Evolutionary conservation across 1,140 invertebrate species (phyloP), one percentile per base, ranked within the genome.

Genomic region (Drosophila biarmipes): DNA sequence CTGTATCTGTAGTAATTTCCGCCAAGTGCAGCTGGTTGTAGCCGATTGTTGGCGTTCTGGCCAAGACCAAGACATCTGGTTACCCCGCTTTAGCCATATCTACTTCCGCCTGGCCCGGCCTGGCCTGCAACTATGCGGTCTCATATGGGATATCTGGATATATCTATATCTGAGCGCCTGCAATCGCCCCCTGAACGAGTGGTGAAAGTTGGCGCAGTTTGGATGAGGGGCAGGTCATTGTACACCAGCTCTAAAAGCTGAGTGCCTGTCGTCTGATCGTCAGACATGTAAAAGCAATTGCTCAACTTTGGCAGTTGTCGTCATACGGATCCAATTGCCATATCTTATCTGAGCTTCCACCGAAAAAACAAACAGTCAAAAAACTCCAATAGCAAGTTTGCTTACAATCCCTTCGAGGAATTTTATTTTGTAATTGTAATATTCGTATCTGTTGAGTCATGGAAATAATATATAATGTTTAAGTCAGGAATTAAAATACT

Each of bases 41-140:
- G 21, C 53, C 17, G 31, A 17, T 35, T 35, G 69, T 61, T 73
- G 69, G 73, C 62, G 73, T 76, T 76, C 73, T 75, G 73, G 72
- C 49, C 61, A 51, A 58, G 62, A 40, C 15, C 34, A 58, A 51
- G 29, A 49, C 52, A 73, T 63, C 37, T 73, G 68, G 57, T 66
- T 76, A n/a, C 54, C 61, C 62, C 19, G 46, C n/a, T 15, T 49
- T 49, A 8, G 17, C 29, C 40, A 57, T 57, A 49, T 43, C 21
- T 53, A 76, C 73, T 76, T 76, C 73, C 73, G 73, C 43, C 55
- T 76, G 71, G 73, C 43, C 55, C 75, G 71, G 73, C 43, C 55
- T 76, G 71, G 40, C 15, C 15, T 42, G 40, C 63, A 58, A 57
- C 42, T 54, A 35, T 62, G 31, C 37, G 37, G 11, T 15, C 24